Evolutionary conservation across 1,140 invertebrate genomes (phyloP), one percentile per base, ranked within the genome.

Genomic region (Philopotamus ludificatus): DNA sequence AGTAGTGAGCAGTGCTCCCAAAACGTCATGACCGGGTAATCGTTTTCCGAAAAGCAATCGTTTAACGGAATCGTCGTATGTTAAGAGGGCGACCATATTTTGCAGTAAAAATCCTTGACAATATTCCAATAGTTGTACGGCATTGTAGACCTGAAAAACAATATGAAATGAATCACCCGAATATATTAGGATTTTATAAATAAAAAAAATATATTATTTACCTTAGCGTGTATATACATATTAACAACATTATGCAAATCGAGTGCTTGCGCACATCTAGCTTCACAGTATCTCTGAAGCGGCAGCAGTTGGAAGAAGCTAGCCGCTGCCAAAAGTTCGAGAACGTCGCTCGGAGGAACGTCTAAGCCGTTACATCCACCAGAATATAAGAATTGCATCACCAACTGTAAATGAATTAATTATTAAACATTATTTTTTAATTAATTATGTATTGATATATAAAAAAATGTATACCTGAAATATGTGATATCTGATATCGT

Each of bases 141-240:
- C 93, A 72, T 91, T 93, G 72, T 95, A 95, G 4, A 94, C 90
- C 90, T 92, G 70, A 22, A 76, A 74, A 74, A 53, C 25, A 49
- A n/a, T 16, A 23, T 10, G 2, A 54, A 54, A 54, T 21, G 1
- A 25, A 54, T 1, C 4, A 54, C 26, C 3, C 21, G 4, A 25
- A 54, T 23, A n/a, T 57, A 21, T 28, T n/a, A 21, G 15, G n/a
- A n/a, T n/a, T 16, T 1, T 18, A 44, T 18, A 59, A 15, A 44
- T 3, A 59, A 25, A 42, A 44, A 4, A 21, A 42, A 10, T 20
- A 57, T 42, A 42, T 20, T 1, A 28, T 12, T 20, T 42, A 93
- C 91, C 86, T 94, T 95, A 28, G 93, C 93, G 74, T 95, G 93
- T 73, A 95, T 94, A 72, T 95, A 95, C 82, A 95, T 92, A 25